phyloP scores from a whole-genome alignment of 2,888 invertebrate species.

The Scaptomyza reducta region DNA sequence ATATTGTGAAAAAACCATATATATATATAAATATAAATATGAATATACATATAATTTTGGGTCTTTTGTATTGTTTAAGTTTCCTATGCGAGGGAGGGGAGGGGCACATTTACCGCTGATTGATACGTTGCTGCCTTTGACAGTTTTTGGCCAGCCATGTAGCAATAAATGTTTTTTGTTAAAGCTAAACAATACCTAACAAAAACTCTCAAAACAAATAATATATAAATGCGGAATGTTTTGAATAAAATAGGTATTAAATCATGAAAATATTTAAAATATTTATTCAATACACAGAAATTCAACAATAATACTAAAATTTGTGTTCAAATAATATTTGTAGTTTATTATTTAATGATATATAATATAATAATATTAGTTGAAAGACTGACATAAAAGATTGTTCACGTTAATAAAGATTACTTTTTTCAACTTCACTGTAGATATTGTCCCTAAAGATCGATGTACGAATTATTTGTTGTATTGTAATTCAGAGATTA shows the following conservation, averaged over 20 bases:
- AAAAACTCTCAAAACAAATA: constrained; percentile 19
- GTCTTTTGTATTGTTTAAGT: constrained; percentile 25
- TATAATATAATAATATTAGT: neutral
- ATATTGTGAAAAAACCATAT: neutral
- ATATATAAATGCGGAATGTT: constrained; percentile 23
- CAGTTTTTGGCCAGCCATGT: constrained; percentile 57
- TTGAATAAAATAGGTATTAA: constrained; percentile 39
- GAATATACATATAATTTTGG: constrained; percentile 30
- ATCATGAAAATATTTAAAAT: constrained; percentile 44
- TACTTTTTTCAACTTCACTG: too few relatives aligned
- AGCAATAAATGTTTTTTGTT: constrained; percentile 64
- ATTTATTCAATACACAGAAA: constrained; percentile 30
- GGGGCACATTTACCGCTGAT: constrained; percentile 51
- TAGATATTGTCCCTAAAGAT: too few relatives aligned
- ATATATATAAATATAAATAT: neutral
- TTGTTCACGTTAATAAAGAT: too few relatives aligned
- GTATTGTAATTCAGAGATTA: too few relatives aligned
- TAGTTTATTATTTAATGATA: constrained; percentile 6
- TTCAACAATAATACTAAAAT: constrained; percentile 28
- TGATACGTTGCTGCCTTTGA: constrained; percentile 69
- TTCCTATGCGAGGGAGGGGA: neutral
- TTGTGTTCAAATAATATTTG: neutral
- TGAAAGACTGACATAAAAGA: neutral
- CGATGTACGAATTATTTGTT: too few relatives aligned
- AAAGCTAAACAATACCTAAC: constrained; percentile 50